Evolutionary conservation across 2,113 vertebrate species (phyloP), one percentile per base, ranked within the genome.

Genomic region (Plotosus lineatus): DNA sequence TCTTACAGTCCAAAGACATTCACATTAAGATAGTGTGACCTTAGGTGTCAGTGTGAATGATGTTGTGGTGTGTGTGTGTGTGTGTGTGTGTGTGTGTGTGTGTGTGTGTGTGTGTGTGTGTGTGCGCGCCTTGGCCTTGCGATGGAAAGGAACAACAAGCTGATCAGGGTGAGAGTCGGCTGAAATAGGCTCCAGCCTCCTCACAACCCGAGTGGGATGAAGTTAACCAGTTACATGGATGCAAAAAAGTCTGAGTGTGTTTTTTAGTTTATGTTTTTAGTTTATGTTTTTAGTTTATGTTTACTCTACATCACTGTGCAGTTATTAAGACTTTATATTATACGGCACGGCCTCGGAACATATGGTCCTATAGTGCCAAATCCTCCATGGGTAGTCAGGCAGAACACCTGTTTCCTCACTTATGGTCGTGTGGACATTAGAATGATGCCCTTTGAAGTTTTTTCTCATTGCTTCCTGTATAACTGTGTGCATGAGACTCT

Each of bases 381-480:
- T 75, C 81, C 71, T 68, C 55, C 44, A 72, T 75, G 63, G 51
- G 80, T 83, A 80, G 85, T 78, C 87, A 83, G 82, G 81, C 85
- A 75, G 51, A 89, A 87, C 90, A 91, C 90, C 91, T 92, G 91
- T 91, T 93, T 92, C 91, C 91, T 92, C 88, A 81, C 84, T 78
- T 82, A 84, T 87, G 38, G 84, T 83, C 75, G 85, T 90, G 90
- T 87, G 88, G 85, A 87, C 87, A 87, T 91, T 84, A 87, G 82
- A 86, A 69, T 76, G 75, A 86, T 88, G 74, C 78, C 77, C 89
- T 93, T 92, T 91, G 90, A 93, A 91, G 91, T 90, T 87, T 82
- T 78, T 56, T 87, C 90, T 90, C 90, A 93, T 93, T 94, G 89
- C 91, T 93, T 93, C 92, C 93, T 93, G 91, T 89, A 92, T 91